These are phyloP conservation scores for Myiozetetes cayanensis DNA, from an alignment of 2,113 vertebrate species.

Conservation along the genomic window DNA sequence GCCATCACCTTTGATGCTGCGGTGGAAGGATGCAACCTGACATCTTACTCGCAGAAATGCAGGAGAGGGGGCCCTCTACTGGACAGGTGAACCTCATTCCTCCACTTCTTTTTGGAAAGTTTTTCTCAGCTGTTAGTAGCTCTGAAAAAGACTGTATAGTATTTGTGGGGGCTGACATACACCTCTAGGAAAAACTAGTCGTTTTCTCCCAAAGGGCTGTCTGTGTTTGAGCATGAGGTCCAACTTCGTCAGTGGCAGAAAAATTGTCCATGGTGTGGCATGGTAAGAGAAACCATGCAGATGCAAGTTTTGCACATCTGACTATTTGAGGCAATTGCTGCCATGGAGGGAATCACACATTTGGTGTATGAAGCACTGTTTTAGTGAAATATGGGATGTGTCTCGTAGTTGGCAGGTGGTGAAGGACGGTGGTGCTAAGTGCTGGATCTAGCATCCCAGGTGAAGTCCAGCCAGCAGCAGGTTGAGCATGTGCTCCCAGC, in stretches of 20 bases:
- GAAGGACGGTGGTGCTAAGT: neutral
- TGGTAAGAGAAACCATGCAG: neutral
- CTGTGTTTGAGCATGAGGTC: neutral
- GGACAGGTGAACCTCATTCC: neutral
- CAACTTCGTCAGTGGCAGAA: neutral
- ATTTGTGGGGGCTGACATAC: neutral
- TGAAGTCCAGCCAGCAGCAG: neutral
- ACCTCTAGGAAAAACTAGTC: neutral
- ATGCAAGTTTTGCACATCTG: neutral
- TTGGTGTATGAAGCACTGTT: neutral
- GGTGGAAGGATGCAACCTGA: rapidly evolving
- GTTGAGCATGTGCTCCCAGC: neutral
- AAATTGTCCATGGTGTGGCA: neutral
- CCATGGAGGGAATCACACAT: neutral
- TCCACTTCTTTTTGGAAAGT: neutral
- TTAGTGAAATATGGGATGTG: rapidly evolving
- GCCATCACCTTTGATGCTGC: no score
- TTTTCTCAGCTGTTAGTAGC: neutral
- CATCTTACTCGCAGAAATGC: neutral
- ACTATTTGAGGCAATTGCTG: neutral
- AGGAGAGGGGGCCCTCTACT: neutral
- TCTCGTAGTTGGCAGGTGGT: neutral
- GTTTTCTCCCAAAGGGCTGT: neutral
- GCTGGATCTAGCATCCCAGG: neutral
- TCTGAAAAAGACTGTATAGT: neutral